phyloP scores from a whole-genome alignment of 2,113 vertebrate genomes.

The Diadophis punctatus region DNA sequence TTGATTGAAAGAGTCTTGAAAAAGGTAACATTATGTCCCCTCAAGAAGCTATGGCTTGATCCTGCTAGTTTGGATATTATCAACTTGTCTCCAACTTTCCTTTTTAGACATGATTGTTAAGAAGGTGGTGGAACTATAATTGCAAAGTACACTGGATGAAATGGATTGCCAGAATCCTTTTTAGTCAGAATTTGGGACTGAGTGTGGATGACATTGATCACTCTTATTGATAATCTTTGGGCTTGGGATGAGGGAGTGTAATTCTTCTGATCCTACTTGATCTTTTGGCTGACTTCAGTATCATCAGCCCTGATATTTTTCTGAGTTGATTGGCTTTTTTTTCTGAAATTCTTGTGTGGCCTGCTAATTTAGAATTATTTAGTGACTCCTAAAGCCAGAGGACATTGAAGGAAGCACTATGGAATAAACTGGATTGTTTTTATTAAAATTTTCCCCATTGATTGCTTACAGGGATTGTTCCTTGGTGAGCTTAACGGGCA shows the following conservation, averaged over 20 bases:
- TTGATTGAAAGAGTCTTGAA: background rate
- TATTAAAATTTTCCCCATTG: background rate
- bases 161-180: background rate
- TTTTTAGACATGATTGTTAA: background rate
- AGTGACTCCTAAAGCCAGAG: background rate
- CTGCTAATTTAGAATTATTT: background rate
- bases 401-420: background rate
- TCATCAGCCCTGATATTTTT: background rate
- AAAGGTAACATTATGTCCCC: background rate
- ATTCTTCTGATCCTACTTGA: background rate
- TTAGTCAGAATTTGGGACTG: background rate
- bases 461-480: background rate
- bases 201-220: background rate
- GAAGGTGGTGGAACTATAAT: background rate
- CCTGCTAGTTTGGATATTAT: background rate
- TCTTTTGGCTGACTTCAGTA: background rate
- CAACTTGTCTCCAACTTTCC: background rate
- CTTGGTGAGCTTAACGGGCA: background rate
- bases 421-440: background rate
- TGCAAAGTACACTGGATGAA: background rate
- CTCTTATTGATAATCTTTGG: background rate
- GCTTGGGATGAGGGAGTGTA: background rate
- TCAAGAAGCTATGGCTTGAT: background rate
- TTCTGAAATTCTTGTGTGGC: background rate
- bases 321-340: background rate